A percentile compares a stretch with the other conserved stretches of the same genome.
Conservation (phyloP, 2,888 invertebrate species). For the Operophtera brumata region DNA sequence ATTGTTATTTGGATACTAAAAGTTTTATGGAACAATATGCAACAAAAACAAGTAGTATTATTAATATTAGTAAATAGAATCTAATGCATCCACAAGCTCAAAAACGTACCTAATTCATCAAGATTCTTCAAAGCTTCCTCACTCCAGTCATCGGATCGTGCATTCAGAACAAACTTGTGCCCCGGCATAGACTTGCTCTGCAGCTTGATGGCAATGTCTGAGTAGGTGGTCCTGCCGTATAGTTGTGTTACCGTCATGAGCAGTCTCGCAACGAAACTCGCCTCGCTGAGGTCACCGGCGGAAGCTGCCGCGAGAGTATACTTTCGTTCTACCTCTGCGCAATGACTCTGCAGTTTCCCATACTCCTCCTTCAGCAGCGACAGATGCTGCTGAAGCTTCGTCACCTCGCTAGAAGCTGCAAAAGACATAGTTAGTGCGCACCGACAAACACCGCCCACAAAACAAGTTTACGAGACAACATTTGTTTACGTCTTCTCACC, state of each 20-base stretch:
- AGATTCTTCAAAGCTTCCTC: conserved; percentile 85
- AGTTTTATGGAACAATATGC: no score
- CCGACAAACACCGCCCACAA: conserved; percentile 67
- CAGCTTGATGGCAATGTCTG: conserved; percentile 90
- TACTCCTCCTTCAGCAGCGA: conserved; percentile 93
- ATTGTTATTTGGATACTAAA: no score
- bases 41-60: no score
- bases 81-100: not conserved
- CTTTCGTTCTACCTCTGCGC: conserved; percentile 90
- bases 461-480: conserved; percentile 42
- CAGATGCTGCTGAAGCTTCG: conserved; percentile 91
- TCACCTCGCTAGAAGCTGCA: conserved; percentile 81
- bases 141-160: conserved; percentile 93
- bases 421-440: conserved; percentile 51
- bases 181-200: conserved; percentile 87
- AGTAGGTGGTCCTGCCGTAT: conserved; percentile 89
- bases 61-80: not conserved
- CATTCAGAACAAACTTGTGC: conserved; percentile 94
- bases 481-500: conserved; percentile 58
- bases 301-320: conserved; percentile 89
- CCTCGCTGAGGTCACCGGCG: conserved; percentile 83
- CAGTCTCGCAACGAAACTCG: conserved; percentile 92
- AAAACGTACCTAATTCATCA: conserved; percentile 82
- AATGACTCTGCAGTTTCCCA: conserved; percentile 90
- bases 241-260: conserved; percentile 90